phyloP scores from a whole-genome alignment of 2,888 invertebrate genomes.

The Pterostichus madidus region DNA sequence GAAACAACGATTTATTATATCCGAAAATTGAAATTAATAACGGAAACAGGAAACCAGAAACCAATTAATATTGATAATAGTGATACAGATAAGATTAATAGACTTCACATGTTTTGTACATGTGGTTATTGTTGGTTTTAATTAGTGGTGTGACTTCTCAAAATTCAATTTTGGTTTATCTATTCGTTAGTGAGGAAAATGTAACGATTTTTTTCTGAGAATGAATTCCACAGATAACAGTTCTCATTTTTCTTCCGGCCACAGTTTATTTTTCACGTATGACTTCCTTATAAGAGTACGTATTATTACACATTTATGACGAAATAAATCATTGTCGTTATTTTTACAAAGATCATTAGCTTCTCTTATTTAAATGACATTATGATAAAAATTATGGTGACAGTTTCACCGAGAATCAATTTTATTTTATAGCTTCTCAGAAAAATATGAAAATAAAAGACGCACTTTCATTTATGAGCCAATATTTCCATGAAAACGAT shows the following conservation, averaged over 20 bases:
- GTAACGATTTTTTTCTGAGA: not conserved
- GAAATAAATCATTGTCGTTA: no score
- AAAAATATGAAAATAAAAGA: conserved; percentile 15
- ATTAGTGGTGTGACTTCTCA: conserved; percentile 7
- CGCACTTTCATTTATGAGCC: not conserved
- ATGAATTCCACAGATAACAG: conserved; percentile 13
- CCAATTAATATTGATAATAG: not conserved
- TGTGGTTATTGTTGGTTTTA: not conserved
- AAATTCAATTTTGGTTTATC: conserved; percentile 10
- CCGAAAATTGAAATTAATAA: conserved; percentile 2
- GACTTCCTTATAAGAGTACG: no score
- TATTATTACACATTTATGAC: no score
- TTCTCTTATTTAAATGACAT: no score
- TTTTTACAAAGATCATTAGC: no score
- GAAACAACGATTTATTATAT: conserved; percentile 1
- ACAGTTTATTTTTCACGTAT: not conserved
- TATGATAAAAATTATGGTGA: no score
- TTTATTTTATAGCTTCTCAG: not conserved
- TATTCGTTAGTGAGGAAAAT: not conserved
- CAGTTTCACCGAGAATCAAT: not conserved
- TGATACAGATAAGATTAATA: no score
- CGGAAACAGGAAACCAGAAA: not conserved
- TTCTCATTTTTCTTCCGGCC: not conserved
- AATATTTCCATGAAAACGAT: conserved; percentile 26
- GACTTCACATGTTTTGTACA: not conserved